Evolutionary conservation across 2,113 vertebrate species (phyloP), one percentile per base, ranked within the genome.

Genomic region (Amazona guildingii): DNA sequence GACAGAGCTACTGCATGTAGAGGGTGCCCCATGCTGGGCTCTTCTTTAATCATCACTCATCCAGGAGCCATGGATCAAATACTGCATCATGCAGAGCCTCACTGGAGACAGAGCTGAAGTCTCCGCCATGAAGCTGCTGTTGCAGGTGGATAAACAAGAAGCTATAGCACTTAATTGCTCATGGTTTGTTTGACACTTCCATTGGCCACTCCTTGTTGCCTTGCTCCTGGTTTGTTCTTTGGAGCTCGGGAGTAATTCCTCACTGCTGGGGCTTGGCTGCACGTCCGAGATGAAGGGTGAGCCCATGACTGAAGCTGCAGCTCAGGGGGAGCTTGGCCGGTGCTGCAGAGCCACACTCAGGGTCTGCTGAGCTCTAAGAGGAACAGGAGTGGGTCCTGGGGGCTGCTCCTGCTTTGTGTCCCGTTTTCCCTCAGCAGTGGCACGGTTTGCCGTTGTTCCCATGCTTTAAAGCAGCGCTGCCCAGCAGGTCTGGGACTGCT

Each of bases 371-470:
- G 59, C 79, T 80, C 35, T 16, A 9, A 7, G 9, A 33, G 39
- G 9, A 76, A 25, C 48, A 80, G 48, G 10, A 67, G 39, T 3
- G 2, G 33, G 15, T 73, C 21, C 62, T 59, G 86, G 31, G 9
- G 75, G 51, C 49, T 49, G 9, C 33, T 49, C 39, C 48, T 7
- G 70, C 35, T 41, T 51, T 57, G 33, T 67, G 81, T 15, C 35
- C 5, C 0, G 16, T 35, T 73, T 44, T 41, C 39, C 48, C 48
- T 44, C 2, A 1, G 7, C 63, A 17, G 3, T 1, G 9, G 17
- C 37, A 39, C 0, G 0, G 27, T 10, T 49, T 2, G 3, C 0
- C 0, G 13, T 11, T 35, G 20, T 14, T 79, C 13, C 80, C 37
- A 8, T 2, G 6, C 63, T 73, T 44, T 28, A n/a, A 43, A 44